Percentiles rank a stretch among this genome's conserved stretches.
phyloP scores from a whole-genome alignment of 2,113 vertebrate genomes.

The Bubalus kerabau region DNA sequence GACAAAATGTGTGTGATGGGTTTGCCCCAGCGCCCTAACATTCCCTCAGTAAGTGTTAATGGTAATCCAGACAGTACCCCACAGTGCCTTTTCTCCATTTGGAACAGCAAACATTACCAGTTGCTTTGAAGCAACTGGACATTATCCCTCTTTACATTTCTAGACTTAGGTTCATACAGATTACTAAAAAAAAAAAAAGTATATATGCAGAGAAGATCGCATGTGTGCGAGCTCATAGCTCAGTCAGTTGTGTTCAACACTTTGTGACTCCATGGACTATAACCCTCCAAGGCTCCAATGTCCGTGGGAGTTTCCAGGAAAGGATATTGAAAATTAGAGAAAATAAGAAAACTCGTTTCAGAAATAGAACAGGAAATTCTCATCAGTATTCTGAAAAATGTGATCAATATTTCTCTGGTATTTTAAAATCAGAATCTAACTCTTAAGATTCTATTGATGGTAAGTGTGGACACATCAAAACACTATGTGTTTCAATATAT shows the following conservation, averaged over 20 bases:
- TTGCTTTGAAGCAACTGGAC: background rate
- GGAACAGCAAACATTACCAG: background rate
- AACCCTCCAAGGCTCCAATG: background rate
- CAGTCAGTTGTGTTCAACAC: background rate
- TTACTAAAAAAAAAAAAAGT: background rate
- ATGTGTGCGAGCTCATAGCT: background rate
- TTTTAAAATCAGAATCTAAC: background rate
- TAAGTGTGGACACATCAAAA: background rate
- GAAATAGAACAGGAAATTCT: background rate
- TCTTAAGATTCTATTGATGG: background rate
- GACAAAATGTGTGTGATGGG: background rate
- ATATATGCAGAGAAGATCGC: background rate
- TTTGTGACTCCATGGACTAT: background rate
- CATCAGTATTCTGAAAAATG: background rate
- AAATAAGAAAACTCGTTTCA: background rate
- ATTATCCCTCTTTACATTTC: background rate
- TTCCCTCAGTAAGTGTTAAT: background rate
- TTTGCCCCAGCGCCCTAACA: background rate
- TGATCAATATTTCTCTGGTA: background rate
- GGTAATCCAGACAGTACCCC: background rate
- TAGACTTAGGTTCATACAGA: background rate
- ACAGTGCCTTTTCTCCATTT: background rate
- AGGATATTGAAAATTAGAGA: background rate
- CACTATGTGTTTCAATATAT: background rate
- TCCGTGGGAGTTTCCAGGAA: background rate